Percentiles rank a stretch among this genome's conserved stretches.
phyloP scores from a whole-genome alignment of 2,113 vertebrate species.

The Antidorcas marsupialis region DNA sequence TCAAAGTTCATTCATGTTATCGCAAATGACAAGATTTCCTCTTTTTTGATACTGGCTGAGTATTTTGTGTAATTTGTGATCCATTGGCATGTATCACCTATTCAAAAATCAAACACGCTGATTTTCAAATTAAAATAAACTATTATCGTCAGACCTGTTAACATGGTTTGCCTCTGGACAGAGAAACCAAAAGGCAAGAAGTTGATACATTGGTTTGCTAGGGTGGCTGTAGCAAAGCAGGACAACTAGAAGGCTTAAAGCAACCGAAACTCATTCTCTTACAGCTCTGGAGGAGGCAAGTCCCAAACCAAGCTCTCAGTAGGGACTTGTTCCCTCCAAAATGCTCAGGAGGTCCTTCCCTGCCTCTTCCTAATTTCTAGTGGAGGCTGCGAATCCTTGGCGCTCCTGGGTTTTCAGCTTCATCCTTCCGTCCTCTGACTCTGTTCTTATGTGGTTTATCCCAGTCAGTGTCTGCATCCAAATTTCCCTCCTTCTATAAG shows the following conservation, averaged over 20 bases:
- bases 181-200: background rate
- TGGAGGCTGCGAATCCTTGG: no score
- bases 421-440: background rate
- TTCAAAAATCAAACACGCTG: background rate
- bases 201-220: background rate
- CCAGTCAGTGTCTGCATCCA: background rate
- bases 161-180: background rate
- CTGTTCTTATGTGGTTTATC: no score
- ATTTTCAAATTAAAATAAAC: background rate
- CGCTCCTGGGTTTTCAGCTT: accelerated
- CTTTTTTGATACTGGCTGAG: background rate
- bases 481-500: background rate
- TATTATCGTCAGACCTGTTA: background rate
- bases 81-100: background rate
- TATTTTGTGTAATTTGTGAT: background rate
- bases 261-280: background rate
- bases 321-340: background rate
- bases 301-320: background rate
- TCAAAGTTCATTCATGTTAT: background rate
- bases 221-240: background rate
- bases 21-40: background rate
- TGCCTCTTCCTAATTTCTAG: background rate
- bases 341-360: background rate
- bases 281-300: background rate
- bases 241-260: background rate